phyloP scores from a whole-genome alignment of 2,113 vertebrate genomes.

The Bagarius yarrelli region DNA sequence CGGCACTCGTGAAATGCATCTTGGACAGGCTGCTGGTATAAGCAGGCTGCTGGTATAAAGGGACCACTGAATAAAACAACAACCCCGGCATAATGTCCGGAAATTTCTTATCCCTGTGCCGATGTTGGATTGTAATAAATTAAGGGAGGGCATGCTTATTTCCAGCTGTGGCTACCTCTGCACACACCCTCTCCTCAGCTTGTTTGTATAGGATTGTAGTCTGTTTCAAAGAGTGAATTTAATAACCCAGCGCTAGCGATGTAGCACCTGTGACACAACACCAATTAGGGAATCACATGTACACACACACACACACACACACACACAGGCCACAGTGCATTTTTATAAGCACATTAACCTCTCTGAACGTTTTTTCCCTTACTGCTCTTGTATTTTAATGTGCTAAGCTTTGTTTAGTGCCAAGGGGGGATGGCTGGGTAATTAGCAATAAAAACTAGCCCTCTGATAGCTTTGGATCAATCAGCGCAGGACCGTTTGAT shows the following conservation, averaged over 20 bases:
- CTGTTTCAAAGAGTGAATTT: background rate
- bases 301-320: constrained; percentile 14
- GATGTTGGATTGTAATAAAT: constrained; percentile 37
- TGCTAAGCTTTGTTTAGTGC: constrained; percentile 38
- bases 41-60: constrained; percentile 51
- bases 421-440: constrained; percentile 42
- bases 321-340: constrained; percentile 26
- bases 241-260: constrained; percentile 32
- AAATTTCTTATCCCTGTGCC: constrained; percentile 35
- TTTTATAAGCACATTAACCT: constrained; percentile 55
- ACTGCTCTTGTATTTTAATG: constrained; percentile 40
- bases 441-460: constrained; percentile 54
- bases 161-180: constrained; percentile 6
- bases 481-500: constrained; percentile 48
- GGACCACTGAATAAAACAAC: constrained; percentile 39
- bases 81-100: constrained; percentile 34
- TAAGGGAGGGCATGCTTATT: constrained; percentile 33
- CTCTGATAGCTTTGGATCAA: constrained; percentile 54
- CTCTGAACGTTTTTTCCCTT: constrained; percentile 9
- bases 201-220: constrained; percentile 21
- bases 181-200: constrained; percentile 13
- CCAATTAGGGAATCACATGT: constrained; percentile 49
- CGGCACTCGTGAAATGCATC: constrained; percentile 51
- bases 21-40: constrained; percentile 46
- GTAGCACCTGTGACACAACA: constrained; percentile 37